Percentiles rank a stretch among this genome's conserved stretches.
These are phyloP conservation scores for Alectoris magna DNA, from an alignment of 2,797 vertebrate genomes.

Conservation along the genomic window DNA sequence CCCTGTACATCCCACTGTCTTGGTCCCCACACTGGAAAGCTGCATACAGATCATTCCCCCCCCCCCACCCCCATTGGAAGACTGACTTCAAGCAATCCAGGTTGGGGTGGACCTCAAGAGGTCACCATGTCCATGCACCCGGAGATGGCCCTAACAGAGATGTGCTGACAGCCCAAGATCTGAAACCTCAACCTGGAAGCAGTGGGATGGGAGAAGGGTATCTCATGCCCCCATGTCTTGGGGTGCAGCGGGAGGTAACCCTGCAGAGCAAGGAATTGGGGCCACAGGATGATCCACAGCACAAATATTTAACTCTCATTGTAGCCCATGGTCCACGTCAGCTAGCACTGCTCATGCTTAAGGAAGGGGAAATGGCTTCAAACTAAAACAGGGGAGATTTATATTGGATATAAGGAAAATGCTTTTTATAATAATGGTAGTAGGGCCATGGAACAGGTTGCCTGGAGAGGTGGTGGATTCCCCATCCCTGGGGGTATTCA, in stretches of 20 bases:
- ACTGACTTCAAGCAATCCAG: not conserved
- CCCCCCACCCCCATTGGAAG: fast-evolving
- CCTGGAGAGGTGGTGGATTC: no score
- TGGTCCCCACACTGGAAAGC: not conserved
- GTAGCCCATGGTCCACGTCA: not conserved
- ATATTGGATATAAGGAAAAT: no score
- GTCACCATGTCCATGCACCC: fast-evolving
- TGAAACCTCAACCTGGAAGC: not conserved
- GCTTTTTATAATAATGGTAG: no score
- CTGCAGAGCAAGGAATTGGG: not conserved
- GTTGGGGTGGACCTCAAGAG: not conserved
- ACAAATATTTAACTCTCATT: not conserved
- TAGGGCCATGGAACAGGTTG: no score
- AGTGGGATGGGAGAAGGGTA: not conserved
- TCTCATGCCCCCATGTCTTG: fast-evolving
- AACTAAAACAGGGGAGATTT: no score
- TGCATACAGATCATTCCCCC: not conserved
- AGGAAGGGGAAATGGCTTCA: no score
- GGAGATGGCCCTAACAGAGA: not conserved
- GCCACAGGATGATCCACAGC: not conserved
- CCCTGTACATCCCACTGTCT: not conserved
- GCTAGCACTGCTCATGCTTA: not conserved
- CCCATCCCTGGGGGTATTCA: no score
- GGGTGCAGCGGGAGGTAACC: not conserved
- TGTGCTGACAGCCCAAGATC: not conserved